These are phyloP conservation scores for Elmis aenea DNA, from an alignment of 2,888 invertebrate genomes.

Conservation along the genomic window DNA sequence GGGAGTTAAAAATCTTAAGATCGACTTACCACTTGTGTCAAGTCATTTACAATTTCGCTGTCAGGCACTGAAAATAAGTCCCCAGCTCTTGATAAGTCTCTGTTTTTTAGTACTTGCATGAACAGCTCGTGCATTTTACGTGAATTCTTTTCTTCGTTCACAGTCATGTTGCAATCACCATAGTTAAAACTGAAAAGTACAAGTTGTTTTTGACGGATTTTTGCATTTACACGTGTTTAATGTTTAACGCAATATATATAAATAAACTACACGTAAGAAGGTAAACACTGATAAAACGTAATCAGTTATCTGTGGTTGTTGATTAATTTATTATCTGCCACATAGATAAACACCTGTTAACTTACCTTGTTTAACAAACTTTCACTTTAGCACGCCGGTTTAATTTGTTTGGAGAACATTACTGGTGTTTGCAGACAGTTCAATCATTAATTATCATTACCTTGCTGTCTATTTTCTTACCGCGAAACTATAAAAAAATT, in stretches of 20 bases:
- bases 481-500: conserved; percentile 21
- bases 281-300: conserved; percentile 6
- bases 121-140: conserved; percentile 84
- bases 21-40: conserved; percentile 71
- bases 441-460: conserved; percentile 24
- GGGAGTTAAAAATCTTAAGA: neutral
- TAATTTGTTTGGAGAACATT: conserved; percentile 11
- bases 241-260: too few relatives aligned
- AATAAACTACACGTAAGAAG: conserved; percentile 6
- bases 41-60: conserved; percentile 77
- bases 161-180: conserved; percentile 14
- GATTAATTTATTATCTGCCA: conserved; percentile 19
- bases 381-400: conserved; percentile 16
- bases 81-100: conserved; percentile 86
- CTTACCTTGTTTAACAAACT: conserved; percentile 20
- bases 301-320: conserved; percentile 9
- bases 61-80: conserved; percentile 87
- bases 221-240: too few relatives aligned
- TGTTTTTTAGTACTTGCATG: conserved; percentile 81
- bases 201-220: too few relatives aligned
- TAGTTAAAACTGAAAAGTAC: neutral
- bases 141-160: conserved; percentile 14
- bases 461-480: conserved; percentile 19
- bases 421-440: conserved; percentile 15
- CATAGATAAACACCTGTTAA: conserved; percentile 23